A percentile compares a stretch with the other conserved stretches of the same genome.
phyloP scores from a whole-genome alignment of 2,113 vertebrate genomes.

The Heterocephalus glaber region DNA sequence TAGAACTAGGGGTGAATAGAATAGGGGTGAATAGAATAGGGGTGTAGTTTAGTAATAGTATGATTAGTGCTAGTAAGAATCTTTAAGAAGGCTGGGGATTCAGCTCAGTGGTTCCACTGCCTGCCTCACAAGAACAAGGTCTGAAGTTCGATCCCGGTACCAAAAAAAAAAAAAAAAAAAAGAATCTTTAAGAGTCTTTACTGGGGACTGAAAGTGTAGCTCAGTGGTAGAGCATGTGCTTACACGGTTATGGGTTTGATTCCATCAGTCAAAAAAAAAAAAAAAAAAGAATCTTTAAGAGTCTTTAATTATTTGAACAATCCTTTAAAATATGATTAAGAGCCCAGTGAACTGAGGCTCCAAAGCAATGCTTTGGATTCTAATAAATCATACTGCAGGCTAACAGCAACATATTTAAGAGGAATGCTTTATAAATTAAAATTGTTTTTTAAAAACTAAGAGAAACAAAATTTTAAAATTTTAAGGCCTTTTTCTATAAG shows the following conservation, averaged over 20 bases:
- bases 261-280: too few relatives aligned
- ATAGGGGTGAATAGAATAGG: too few relatives aligned
- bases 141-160: too few relatives aligned
- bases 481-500: background rate
- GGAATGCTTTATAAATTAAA: background rate
- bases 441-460: constrained; percentile 1
- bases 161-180: too few relatives aligned
- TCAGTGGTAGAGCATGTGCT: too few relatives aligned
- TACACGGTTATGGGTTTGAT: too few relatives aligned
- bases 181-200: too few relatives aligned
- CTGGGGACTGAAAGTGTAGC: too few relatives aligned
- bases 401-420: background rate
- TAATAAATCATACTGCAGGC: background rate
- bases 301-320: constrained; percentile 26
- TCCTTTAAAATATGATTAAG: constrained; percentile 42
- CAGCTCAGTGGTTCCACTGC: too few relatives aligned
- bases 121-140: too few relatives aligned
- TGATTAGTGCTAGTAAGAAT: background rate
- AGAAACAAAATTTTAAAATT: background rate
- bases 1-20: background rate
- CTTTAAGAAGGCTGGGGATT: too few relatives aligned
- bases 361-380: constrained; percentile 23
- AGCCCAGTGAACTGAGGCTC: background rate
- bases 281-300: too few relatives aligned
- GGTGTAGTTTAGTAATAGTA: background rate